Evolutionary conservation across 2,888 invertebrate genomes (phyloP).

Genomic region (Trachelus iudaicus): DNA sequence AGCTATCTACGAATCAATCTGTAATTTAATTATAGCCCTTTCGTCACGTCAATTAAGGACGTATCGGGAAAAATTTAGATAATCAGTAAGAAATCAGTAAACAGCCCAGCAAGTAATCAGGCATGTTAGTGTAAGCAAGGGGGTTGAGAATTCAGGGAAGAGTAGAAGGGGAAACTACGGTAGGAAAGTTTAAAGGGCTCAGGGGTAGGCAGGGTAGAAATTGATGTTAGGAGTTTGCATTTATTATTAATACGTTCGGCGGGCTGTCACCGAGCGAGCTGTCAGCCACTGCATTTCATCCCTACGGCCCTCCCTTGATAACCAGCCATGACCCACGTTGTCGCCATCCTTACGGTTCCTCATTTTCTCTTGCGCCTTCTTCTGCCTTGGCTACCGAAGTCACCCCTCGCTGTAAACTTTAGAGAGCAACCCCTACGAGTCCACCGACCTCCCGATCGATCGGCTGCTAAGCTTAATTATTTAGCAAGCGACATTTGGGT

Average conservation of each 20-base stretch:
- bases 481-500: conserved; percentile 38
- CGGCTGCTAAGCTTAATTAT: conserved; percentile 46
- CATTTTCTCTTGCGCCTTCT: neutral
- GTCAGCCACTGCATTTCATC: conserved; percentile 51
- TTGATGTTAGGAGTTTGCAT: conserved; percentile 63
- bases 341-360: neutral
- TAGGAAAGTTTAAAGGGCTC: neutral
- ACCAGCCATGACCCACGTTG: neutral
- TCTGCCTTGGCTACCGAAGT: neutral
- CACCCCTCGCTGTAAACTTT: neutral
- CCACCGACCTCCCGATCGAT: conserved; percentile 12
- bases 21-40: conserved; percentile 32
- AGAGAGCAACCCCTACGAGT: neutral
- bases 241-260: conserved; percentile 62
- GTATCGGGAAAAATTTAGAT: neutral
- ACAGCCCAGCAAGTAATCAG: neutral
- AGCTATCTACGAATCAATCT: conserved; percentile 29
- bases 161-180: neutral
- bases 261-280: conserved; percentile 57
- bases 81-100: neutral
- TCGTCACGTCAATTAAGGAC: neutral
- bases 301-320: neutral
- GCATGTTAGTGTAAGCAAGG: neutral
- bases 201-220: conserved; percentile 45
- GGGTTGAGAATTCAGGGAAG: neutral